Evolutionary conservation across 2,888 invertebrate species (phyloP).

Genomic region (Athalia rosae): DNA sequence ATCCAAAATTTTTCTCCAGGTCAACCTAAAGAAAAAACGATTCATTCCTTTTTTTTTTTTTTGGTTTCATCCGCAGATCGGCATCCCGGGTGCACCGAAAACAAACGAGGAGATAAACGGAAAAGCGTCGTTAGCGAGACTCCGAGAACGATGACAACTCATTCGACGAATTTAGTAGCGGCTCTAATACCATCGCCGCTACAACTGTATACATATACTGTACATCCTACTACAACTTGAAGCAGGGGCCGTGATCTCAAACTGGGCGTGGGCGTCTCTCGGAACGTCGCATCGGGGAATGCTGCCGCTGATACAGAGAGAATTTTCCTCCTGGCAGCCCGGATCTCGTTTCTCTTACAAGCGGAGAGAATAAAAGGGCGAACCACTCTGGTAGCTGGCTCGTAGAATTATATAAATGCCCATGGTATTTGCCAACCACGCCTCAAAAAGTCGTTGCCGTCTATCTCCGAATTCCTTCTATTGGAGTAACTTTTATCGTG

Average conservation of each 20-base stretch:
- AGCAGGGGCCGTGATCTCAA: not conserved
- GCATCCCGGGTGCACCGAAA: no score
- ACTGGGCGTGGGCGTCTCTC: not conserved
- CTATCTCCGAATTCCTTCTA: not conserved
- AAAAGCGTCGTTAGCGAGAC: constrained; percentile 16
- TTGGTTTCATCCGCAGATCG: not conserved
- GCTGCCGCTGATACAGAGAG: not conserved
- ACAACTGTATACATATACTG: not conserved
- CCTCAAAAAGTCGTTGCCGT: not conserved
- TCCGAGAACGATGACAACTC: constrained; percentile 22
- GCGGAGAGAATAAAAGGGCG: not conserved
- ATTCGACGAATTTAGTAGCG: constrained; percentile 23
- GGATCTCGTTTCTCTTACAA: not conserved
- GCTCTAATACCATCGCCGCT: not conserved
- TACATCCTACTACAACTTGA: no score
- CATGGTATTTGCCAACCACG: not conserved
- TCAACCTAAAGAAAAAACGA: no score
- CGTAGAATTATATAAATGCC: not conserved
- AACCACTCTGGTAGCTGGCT: not conserved
- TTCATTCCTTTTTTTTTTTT: no score
- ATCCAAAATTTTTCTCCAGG: no score
- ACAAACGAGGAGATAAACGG: constrained; percentile 38
- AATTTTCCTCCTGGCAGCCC: not conserved
- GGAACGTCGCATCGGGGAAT: no score
- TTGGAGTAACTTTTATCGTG: not conserved